phyloP scores from a whole-genome alignment of 2,797 vertebrate genomes.

The Acomys russatus region DNA sequence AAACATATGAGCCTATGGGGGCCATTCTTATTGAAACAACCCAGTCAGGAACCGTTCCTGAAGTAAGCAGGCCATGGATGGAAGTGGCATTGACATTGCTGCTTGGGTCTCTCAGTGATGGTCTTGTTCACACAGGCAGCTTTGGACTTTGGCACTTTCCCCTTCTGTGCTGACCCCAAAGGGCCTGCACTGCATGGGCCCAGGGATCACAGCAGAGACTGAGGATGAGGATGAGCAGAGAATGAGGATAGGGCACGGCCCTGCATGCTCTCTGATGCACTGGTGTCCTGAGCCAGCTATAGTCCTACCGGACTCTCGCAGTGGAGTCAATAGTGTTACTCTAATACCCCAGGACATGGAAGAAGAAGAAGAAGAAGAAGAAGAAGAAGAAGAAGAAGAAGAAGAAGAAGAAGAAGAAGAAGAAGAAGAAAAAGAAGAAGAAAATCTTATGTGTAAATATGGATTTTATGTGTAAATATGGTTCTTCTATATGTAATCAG shows the following conservation, averaged over 20 bases:
- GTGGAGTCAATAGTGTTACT: not conserved
- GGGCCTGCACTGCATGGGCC: too few species aligned
- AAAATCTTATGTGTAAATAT: too few species aligned
- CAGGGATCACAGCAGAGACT: not conserved
- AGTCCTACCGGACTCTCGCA: not conserved
- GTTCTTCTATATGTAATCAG: too few species aligned
- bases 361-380: too few species aligned
- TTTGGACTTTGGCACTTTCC: not conserved
- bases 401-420: too few species aligned
- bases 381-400: too few species aligned
- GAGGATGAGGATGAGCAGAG: too few species aligned
- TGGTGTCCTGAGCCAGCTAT: too few species aligned
- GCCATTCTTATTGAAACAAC: not conserved
- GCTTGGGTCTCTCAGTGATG: not conserved
- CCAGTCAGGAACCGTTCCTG: not conserved
- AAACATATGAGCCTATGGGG: not conserved
- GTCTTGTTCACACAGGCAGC: not conserved
- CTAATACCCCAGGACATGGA: not conserved
- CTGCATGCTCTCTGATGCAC: rapidly evolving
- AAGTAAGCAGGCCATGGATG: not conserved
- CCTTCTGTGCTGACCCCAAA: not conserved
- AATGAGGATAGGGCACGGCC: too few species aligned
- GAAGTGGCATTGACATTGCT: not conserved
- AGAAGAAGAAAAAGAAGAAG: too few species aligned
- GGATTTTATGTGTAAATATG: not conserved